phyloP scores from a whole-genome alignment of 2,888 invertebrate species.

The Agrilus biguttatus region DNA sequence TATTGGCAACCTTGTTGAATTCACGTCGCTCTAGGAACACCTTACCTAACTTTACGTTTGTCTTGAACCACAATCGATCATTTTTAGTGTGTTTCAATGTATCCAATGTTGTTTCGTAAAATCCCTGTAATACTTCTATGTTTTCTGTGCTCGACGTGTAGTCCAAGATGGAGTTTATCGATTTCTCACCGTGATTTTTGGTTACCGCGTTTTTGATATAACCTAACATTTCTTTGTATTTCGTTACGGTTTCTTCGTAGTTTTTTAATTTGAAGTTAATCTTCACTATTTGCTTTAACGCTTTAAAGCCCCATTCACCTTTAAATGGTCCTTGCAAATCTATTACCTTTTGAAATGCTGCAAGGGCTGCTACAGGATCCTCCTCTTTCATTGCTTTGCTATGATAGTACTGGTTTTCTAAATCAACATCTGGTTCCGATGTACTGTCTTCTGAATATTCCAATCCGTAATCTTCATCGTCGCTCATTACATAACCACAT shows the following conservation, averaged over 20 bases:
- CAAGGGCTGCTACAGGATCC: conserved; percentile 75
- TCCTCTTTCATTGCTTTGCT: conserved; percentile 96
- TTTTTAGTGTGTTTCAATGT: conserved; percentile 94
- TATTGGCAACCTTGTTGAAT: conserved; percentile 81
- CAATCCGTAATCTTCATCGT: conserved; percentile 91
- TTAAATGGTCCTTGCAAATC: conserved; percentile 93
- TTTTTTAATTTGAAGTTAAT: conserved; percentile 91
- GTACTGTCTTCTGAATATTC: conserved; percentile 99
- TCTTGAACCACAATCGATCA: conserved; percentile 98
- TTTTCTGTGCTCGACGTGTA: conserved; percentile 97
- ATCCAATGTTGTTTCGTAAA: conserved; percentile 91
- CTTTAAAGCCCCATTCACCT: conserved; percentile 99
- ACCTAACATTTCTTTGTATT: conserved; percentile 83
- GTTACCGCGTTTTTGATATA: conserved; percentile 98
- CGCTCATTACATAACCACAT: conserved; percentile 35
- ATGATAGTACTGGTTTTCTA: conserved; percentile 99
- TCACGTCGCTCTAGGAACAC: conserved; percentile 91
- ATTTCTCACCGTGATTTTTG: conserved; percentile 97
- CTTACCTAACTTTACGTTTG: conserved; percentile 95
- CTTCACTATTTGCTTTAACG: conserved; percentile 98
- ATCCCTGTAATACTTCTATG: conserved; percentile 69
- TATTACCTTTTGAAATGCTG: conserved; percentile 90
- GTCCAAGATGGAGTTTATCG: conserved; percentile 96
- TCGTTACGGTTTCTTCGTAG: conserved; percentile 43
- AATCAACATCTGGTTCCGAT: conserved; percentile 96